These are phyloP conservation scores for Crypturellus undulatus DNA, from an alignment of 2,113 vertebrate genomes.

Conservation along the genomic window DNA sequence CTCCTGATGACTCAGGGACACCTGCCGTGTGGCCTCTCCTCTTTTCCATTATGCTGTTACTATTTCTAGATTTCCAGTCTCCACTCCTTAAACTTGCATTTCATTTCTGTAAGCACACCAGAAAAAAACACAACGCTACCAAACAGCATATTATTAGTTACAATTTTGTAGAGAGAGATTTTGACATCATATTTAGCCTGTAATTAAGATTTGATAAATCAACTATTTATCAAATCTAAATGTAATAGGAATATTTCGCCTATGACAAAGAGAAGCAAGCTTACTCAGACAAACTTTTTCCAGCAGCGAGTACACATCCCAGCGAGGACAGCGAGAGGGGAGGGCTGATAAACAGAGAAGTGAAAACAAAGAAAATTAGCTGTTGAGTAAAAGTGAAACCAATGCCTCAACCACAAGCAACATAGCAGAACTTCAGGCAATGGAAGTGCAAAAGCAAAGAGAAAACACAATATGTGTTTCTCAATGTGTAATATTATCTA, in stretches of 20 bases:
- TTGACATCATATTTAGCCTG: not conserved
- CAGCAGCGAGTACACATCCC: not conserved
- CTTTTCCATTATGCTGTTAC: fast-evolving
- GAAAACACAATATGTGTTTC: not conserved
- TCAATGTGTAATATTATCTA: not conserved
- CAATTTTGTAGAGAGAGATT: not conserved
- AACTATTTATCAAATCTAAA: not conserved
- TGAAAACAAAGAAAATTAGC: not conserved
- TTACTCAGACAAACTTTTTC: not conserved
- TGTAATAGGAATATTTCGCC: not conserved
- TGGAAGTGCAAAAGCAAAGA: not conserved
- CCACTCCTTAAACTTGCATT: not conserved
- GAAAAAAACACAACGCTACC: not conserved
- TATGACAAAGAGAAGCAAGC: not conserved
- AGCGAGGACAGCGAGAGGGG: not conserved
- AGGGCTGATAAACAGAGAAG: not conserved
- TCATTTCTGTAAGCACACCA: not conserved
- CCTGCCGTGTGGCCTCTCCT: not conserved
- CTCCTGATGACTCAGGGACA: not conserved
- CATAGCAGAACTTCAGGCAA: not conserved
- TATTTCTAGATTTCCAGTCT: not conserved
- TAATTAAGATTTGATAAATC: not conserved
- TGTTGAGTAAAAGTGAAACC: not conserved
- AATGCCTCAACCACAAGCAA: not conserved
- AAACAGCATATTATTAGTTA: not conserved